Evolutionary conservation across 2,797 vertebrate genomes (phyloP), one percentile per base, ranked within the genome.

Genomic region (Enteromius unitaeniatus): DNA sequence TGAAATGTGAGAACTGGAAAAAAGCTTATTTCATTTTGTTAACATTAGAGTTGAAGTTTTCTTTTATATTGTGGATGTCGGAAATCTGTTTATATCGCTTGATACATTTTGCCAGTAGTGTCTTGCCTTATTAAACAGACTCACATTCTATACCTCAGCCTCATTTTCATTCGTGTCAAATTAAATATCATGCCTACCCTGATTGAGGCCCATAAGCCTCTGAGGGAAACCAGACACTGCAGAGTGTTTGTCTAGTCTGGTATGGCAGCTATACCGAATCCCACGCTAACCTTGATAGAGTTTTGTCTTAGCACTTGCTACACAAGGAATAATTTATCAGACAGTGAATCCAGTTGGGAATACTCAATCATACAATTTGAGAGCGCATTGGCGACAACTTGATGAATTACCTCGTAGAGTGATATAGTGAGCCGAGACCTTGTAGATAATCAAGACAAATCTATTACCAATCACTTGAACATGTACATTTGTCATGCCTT

Each of bases 401-500:
- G 86, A 87, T 85, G 47, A 89, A 87, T 89, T 72, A 84, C 84
- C 85, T 85, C 67, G 19, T 84, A 37, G 86, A 81, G 83, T 86
- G 85, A 84, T 86, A 85, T 85, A 83, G 84, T 85, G 86, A 87
- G 86, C 70, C 53, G 70, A 78, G 86, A 86, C 83, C 88, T 87
- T 84, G 86, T 85, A 89, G 82, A 85, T 89, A 89, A 89, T 87
- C 86, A 89, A 87, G 86, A 89, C 85, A 86, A 89, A 87, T 87
- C 88, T 87, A 86, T 83, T 84, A 87, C 84, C 86, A 83, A 87
- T 89, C 86, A 85, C 80, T 78, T 31, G 78, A 84, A 86, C 79
- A 73, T 86, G 85, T 42, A 85, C 86, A 87, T 87, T 89, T 87
- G 87, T 86, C 88, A 87, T 81, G 73, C 31, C 84, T 72, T 78